These are phyloP conservation scores for Ctenosaura bakeri DNA, from an alignment of 2,797 vertebrate genomes.

Conservation along the genomic window DNA sequence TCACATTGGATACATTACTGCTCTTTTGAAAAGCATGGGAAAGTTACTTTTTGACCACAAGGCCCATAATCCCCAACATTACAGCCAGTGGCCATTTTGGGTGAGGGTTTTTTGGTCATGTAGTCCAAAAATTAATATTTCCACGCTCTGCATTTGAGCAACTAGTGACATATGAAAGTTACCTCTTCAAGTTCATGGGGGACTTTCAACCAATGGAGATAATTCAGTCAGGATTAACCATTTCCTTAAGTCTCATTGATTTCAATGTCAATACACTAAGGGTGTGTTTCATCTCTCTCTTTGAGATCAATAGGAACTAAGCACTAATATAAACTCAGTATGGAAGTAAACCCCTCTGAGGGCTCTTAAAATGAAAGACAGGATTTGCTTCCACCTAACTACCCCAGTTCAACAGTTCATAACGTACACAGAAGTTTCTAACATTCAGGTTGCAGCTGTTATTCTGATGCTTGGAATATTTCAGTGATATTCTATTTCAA, in stretches of 20 bases:
- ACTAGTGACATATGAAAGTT: not conserved
- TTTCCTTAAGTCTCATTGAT: not conserved
- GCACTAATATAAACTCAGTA: not conserved
- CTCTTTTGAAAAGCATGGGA: no score
- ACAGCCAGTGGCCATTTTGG: no score
- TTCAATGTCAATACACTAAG: conserved; percentile 5
- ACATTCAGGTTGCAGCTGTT: not conserved
- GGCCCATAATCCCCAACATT: no score
- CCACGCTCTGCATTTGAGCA: not conserved
- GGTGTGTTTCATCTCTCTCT: not conserved
- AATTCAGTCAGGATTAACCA: conserved; percentile 1
- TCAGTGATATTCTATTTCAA: not conserved
- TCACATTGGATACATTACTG: no score
- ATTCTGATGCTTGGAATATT: not conserved
- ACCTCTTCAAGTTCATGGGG: not conserved
- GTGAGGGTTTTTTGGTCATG: no score
- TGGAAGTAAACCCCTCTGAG: not conserved
- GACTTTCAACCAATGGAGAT: not conserved
- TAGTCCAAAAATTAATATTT: no score
- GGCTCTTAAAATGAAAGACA: not conserved
- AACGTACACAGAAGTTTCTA: no score
- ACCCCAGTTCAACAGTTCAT: not conserved
- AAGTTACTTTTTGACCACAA: no score
- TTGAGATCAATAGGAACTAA: conserved; percentile 23
- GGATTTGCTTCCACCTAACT: not conserved